Base-by-base conservation (phyloP, 2,113 vertebrate species). In the Dendropsophus ebraccatus region DNA sequence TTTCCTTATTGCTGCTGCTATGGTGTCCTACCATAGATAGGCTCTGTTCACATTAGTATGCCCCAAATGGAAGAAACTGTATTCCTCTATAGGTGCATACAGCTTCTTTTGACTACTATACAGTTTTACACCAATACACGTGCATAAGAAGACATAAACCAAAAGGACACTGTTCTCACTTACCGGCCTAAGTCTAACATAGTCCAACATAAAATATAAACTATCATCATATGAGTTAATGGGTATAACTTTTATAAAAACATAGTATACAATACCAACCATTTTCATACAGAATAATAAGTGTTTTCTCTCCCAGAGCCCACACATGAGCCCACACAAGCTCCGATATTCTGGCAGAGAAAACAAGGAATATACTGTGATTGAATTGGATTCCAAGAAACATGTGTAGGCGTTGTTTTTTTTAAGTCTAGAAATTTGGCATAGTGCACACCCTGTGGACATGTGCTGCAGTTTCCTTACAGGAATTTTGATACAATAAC, bases 321-420 rank as follows among this genome's bases (percentile, higher is more conserved):
- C 25, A 75, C 47, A 52, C 35, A 52, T 32, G 21, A 76, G 23
- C n/a, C 23, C 13, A 28, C 17, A 41, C 58, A 12, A 35, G 2
- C 76, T 79, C 28, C 9, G n/a, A 23, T 65, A 37, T 62, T 19
- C 56, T 81, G 78, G 37, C 30, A 17, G 19, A 77, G 30, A 4
- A 37, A n/a, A 25, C 3, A 41, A 8, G 41, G 37, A 81, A 65
- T 19, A 17, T 47, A 28, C 56, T 62, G 35, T 16, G n/a, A 62
- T 25, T 62, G 77, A 60, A 41, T n/a, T 45, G 23, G 35, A 58
- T 65, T 80, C 11, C 19, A 28, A 62, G 23, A 81, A 25, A 81
- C 9, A 65, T 6, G 56, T 62, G 78, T 81, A 28, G 78, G 56
- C n/a, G 78, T 80, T 54, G 52, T 62, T 81, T 77, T 78, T 17